Evolutionary conservation across 1,140 invertebrate species (phyloP), one percentile per base, ranked within the genome.

Genomic region (Colletes latitarsis): DNA sequence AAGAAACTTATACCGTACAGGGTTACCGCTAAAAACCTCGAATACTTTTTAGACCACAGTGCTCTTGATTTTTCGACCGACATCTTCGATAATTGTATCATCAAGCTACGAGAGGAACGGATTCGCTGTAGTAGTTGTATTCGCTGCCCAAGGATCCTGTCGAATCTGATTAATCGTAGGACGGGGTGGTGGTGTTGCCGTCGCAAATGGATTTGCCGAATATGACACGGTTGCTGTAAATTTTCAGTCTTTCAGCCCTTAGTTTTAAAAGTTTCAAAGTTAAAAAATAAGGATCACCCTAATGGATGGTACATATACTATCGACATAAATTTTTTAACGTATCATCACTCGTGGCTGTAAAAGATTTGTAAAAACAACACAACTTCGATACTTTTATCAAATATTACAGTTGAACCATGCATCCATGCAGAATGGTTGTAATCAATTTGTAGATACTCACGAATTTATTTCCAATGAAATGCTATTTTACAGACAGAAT

Each of bases 401-500:
- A 60, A 70, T 30, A 81, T 82, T 72, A 68, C 72, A 83, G 67
- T 82, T 66, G 82, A 74, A 78, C 74, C 90, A 91, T 91, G 90
- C 90, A 89, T 70, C 82, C 91, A 90, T 92, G 91, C 91, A 85
- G 87, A 82, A 87, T 71, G 76, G 21, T 82, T 30, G 30, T 79
- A 64, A 77, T 84, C 63, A 53, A 73, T 79, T 83, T 74, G 5
- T 75, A 63, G 57, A 90, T 93, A 93, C 93, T 93, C 89, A 93
- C 93, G 88, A 90, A 90, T 84, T 93, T 93, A 93, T 83, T 93
- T 93, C 93, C 93, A 94, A 91, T 92, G 93, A 93, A 93, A 94
- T 84, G 91, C 93, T 94, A 90, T 92, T 90, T 92, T 90, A 83
- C 84, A 89, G 87, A 90, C 87, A 92, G 81, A 84, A 77, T 71